Evolutionary conservation across 2,888 invertebrate genomes (phyloP).

Genomic region (Apocheima hispidaria): DNA sequence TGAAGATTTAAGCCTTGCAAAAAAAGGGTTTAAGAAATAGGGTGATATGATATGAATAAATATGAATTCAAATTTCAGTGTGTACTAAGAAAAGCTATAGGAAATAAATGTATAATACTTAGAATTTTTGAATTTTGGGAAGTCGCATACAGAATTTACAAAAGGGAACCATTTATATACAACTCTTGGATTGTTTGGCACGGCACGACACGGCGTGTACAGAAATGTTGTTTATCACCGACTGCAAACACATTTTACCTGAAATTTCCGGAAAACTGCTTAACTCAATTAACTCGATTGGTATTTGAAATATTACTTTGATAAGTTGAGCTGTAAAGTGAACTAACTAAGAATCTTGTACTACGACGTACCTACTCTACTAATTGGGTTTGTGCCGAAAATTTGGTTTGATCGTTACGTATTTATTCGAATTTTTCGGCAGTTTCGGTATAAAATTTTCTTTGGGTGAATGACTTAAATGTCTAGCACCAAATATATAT

Average conservation of each 20-base stretch:
- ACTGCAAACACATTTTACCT: constrained; percentile 20
- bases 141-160: neutral
- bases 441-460: neutral
- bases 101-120: neutral
- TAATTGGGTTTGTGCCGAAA: constrained; percentile 5
- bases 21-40: too few species aligned
- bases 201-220: neutral
- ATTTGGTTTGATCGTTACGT: neutral
- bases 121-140: neutral
- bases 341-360: neutral
- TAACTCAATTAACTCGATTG: constrained; percentile 28
- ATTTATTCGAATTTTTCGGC: neutral
- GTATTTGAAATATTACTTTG: constrained; percentile 23
- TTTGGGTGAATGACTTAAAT: neutral
- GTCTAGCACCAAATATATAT: too few species aligned
- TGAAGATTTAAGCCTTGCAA: too few species aligned
- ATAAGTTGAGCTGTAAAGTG: neutral
- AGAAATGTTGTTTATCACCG: constrained; percentile 20
- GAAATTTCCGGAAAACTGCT: constrained; percentile 20
- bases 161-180: neutral
- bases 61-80: neutral
- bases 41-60: too few species aligned
- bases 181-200: constrained; percentile 24
- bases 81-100: neutral
- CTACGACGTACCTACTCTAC: constrained; percentile 1